phyloP scores from a whole-genome alignment of 2,797 vertebrate species.

The Gila robusta region DNA sequence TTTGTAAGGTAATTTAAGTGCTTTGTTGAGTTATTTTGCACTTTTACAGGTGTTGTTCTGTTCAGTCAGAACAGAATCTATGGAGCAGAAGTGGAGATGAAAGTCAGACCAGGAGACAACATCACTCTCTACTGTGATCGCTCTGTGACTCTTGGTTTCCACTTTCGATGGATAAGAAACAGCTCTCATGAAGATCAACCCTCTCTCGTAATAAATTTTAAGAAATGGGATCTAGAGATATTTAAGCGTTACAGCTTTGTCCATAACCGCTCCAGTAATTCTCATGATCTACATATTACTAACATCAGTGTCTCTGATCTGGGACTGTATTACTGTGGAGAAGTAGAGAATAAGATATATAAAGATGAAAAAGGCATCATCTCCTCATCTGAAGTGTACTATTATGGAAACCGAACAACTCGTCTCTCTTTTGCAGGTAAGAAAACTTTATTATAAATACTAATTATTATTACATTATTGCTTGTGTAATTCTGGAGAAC shows the following conservation, averaged over 20 bases:
- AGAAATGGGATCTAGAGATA: accelerated
- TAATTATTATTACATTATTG: too few species aligned
- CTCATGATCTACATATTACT: slow-evolving; percentile 45
- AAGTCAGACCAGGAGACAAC: slow-evolving; percentile 54
- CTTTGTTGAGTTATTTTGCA: not conserved
- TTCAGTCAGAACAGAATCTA: not conserved
- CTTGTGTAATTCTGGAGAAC: accelerated
- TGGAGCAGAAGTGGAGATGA: slow-evolving; percentile 26
- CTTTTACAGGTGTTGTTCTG: not conserved
- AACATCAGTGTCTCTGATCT: slow-evolving; percentile 55
- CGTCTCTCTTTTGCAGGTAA: slow-evolving; percentile 39
- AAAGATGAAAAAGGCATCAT: not conserved
- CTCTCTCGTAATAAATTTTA: not conserved
- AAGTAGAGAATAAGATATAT: not conserved
- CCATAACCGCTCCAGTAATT: not conserved
- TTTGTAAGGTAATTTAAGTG: not conserved
- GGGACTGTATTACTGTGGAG: slow-evolving; percentile 61
- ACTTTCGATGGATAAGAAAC: slow-evolving; percentile 54
- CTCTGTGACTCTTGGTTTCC: accelerated
- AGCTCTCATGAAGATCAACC: slow-evolving; percentile 48
- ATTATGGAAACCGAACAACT: not conserved
- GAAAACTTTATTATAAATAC: not conserved
- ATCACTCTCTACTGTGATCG: slow-evolving; percentile 51
- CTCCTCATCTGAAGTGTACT: accelerated
- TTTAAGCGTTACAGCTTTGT: slow-evolving; percentile 2